A percentile compares a stretch with the other conserved stretches of the same genome.
Conservation (phyloP, 2,888 invertebrate species). For the Caenorhabditis doughertyi region DNA sequence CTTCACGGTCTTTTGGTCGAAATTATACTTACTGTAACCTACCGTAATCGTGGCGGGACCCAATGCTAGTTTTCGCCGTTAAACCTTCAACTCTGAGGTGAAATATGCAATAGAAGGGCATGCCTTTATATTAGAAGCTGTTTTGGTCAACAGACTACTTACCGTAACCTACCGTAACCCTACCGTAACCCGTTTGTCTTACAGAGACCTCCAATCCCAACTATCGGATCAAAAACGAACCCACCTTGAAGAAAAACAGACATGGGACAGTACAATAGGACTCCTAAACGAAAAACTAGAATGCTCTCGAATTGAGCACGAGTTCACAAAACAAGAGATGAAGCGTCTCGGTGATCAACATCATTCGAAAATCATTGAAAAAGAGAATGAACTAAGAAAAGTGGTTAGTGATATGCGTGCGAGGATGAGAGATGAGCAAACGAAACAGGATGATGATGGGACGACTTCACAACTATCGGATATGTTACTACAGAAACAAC, state of each 20-base stretch:
- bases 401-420: slow-evolving; percentile 69
- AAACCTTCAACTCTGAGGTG: too few relatives aligned
- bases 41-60: too few relatives aligned
- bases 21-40: too few relatives aligned
- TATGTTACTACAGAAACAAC: slow-evolving; percentile 90
- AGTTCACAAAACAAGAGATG: slow-evolving; percentile 72
- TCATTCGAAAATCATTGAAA: slow-evolving; percentile 64
- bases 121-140: too few relatives aligned
- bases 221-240: slow-evolving; percentile 53
- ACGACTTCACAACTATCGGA: slow-evolving; percentile 51
- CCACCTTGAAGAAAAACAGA: slow-evolving; percentile 65
- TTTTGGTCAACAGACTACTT: too few relatives aligned
- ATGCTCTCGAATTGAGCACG: slow-evolving; percentile 71
- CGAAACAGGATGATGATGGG: slow-evolving; percentile 62
- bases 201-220: slow-evolving; percentile 58
- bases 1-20: too few relatives aligned
- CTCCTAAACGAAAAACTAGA: slow-evolving; percentile 73
- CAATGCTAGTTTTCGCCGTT: too few relatives aligned
- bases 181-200: too few relatives aligned
- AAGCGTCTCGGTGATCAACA: slow-evolving; percentile 64
- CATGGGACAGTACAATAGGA: slow-evolving; percentile 65
- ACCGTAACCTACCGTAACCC: too few relatives aligned
- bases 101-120: too few relatives aligned
- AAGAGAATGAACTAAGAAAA: slow-evolving; percentile 74
- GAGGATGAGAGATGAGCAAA: slow-evolving; percentile 51